phyloP scores from a whole-genome alignment of 2,113 vertebrate genomes.

The Chaenogobius annularis region DNA sequence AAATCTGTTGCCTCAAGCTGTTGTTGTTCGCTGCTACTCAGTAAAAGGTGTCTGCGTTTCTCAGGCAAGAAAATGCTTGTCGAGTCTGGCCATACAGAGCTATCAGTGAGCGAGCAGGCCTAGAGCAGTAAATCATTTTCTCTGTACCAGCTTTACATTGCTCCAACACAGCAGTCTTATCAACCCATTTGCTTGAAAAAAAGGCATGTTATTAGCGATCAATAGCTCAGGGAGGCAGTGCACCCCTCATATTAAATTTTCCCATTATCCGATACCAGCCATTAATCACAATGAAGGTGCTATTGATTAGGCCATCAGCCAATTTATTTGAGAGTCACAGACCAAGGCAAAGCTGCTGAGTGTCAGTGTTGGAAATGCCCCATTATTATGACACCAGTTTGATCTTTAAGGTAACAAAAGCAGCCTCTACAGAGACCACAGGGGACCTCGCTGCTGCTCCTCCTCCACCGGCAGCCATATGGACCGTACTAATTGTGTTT shows the following conservation, averaged over 20 bases:
- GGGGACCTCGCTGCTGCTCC: constrained; percentile 54
- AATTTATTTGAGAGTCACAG: constrained; percentile 58
- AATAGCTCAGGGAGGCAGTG: constrained; percentile 55
- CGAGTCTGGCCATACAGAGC: constrained; percentile 60
- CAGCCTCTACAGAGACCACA: constrained; percentile 53
- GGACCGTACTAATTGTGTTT: constrained; percentile 76
- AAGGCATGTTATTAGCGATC: constrained; percentile 40
- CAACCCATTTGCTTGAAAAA: constrained; percentile 42
- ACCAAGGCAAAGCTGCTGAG: constrained; percentile 33
- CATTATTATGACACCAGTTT: constrained; percentile 71
- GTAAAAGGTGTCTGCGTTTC: constrained; percentile 78
- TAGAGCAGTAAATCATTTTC: constrained; percentile 66
- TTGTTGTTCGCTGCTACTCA: constrained; percentile 75
- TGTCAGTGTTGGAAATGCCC: constrained; percentile 41
- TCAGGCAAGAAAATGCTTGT: constrained; percentile 73
- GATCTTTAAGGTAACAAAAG: constrained; percentile 72
- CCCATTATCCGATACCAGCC: constrained; percentile 60
- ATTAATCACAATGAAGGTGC: constrained; percentile 69
- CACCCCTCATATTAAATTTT: constrained; percentile 63
- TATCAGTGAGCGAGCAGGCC: constrained; percentile 59
- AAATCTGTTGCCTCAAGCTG: constrained; percentile 83
- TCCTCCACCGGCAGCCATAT: constrained; percentile 74
- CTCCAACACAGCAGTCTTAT: constrained; percentile 50
- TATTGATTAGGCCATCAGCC: constrained; percentile 60
- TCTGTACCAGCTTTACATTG: constrained; percentile 58